phyloP scores from a whole-genome alignment of 2,888 invertebrate genomes.

The Erannis defoliaria region DNA sequence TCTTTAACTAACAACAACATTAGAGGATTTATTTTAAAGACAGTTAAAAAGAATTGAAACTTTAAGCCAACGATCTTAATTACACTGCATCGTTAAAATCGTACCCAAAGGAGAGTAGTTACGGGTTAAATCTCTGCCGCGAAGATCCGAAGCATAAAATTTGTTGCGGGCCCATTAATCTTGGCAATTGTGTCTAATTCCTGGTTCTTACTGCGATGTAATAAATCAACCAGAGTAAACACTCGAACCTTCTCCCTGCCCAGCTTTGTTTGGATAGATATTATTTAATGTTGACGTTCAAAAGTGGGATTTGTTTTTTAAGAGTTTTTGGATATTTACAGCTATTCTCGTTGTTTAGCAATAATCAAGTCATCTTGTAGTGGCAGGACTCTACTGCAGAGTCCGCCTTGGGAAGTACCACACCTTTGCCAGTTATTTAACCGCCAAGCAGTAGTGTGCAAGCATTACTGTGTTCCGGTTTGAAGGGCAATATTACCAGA shows the following conservation, averaged over 20 bases:
- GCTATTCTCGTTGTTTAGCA: neutral
- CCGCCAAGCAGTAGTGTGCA: too few relatives aligned
- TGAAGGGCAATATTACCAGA: too few relatives aligned
- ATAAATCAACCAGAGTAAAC: constrained; percentile 72
- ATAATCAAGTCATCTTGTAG: neutral
- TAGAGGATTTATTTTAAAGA: neutral
- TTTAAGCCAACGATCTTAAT: constrained; percentile 23
- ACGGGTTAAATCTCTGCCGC: constrained; percentile 55
- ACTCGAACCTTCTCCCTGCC: constrained; percentile 38
- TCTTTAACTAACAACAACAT: neutral
- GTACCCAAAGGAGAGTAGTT: constrained; percentile 28
- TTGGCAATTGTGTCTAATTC: constrained; percentile 78
- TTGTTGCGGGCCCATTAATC: constrained; percentile 74
- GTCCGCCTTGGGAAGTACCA: too few relatives aligned
- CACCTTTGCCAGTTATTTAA: too few relatives aligned
- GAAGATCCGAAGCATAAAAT: constrained; percentile 66
- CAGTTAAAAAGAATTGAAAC: constrained; percentile 7
- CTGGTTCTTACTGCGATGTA: constrained; percentile 66
- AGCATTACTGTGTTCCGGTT: too few relatives aligned
- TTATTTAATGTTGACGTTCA: constrained; percentile 43
- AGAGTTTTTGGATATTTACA: constrained; percentile 30
- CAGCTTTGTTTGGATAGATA: constrained; percentile 42
- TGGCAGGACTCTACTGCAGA: too few relatives aligned
- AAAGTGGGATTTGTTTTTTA: constrained; percentile 36
- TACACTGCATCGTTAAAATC: constrained; percentile 21